phyloP scores from a whole-genome alignment of 2,888 invertebrate species.

The Plebejus argus region DNA sequence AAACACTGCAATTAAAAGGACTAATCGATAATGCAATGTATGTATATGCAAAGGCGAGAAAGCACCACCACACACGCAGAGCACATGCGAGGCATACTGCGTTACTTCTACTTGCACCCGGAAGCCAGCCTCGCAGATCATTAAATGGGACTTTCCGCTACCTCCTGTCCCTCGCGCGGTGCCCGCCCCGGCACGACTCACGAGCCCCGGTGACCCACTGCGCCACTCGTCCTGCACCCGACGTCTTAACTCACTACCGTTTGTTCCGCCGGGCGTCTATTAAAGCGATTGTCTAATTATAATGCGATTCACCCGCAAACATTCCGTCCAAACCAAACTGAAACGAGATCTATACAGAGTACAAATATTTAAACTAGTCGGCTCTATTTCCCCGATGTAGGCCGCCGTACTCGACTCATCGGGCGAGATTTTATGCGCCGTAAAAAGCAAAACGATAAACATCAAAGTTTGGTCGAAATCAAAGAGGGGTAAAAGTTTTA shows the following conservation, averaged over 20 bases:
- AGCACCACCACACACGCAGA: too few species aligned
- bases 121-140: background rate
- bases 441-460: conserved; percentile 16
- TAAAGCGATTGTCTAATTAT: conserved; percentile 2
- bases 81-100: too few species aligned
- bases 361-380: background rate
- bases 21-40: too few species aligned
- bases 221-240: background rate
- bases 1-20: too few species aligned
- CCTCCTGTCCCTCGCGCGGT: background rate
- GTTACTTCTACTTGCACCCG: background rate
- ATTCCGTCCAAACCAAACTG: background rate
- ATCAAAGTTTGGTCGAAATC: conserved; percentile 8
- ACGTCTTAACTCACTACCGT: background rate
- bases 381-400: background rate
- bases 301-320: background rate
- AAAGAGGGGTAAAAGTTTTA: conserved; percentile 3
- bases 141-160: background rate
- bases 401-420: background rate
- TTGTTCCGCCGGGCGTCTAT: background rate
- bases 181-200: background rate
- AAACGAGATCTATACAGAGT: background rate
- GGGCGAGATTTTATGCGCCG: background rate
- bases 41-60: too few species aligned
- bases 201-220: background rate